Conservation (phyloP, 2,797 vertebrate species). For the Clarias fuscus region DNA sequence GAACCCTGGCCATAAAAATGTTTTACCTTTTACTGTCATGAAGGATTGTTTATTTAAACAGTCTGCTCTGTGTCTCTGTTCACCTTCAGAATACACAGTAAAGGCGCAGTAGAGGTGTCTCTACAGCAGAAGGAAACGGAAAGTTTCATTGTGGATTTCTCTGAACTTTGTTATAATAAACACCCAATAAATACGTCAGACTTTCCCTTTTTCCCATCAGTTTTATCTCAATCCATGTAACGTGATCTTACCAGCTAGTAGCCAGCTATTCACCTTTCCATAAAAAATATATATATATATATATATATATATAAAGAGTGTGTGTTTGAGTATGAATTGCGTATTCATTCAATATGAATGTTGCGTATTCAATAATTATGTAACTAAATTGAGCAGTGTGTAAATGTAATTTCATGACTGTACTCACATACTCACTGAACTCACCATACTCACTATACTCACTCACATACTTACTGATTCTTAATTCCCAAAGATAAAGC, state of each 20-base stretch:
- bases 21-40: background rate
- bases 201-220: background rate
- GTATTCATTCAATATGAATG: background rate
- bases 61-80: slow-evolving; percentile 6
- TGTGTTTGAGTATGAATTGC: background rate
- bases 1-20: background rate
- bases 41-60: slow-evolving; percentile 4
- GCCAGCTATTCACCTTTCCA: background rate
- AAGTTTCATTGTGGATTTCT: background rate
- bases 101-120: background rate
- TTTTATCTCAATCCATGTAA: too few species aligned
- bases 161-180: slow-evolving; percentile 11
- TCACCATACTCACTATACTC: too few species aligned
- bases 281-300: too few species aligned
- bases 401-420: background rate
- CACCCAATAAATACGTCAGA: background rate
- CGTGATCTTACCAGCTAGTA: background rate
- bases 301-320: too few species aligned
- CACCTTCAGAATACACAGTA: background rate
- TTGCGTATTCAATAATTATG: background rate
- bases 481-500: background rate
- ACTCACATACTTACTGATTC: too few species aligned
- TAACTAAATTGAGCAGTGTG: background rate
- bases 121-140: slow-evolving; percentile 16
- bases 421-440: too few species aligned